Evolutionary conservation across 2,797 vertebrate genomes (phyloP), one percentile per base, ranked within the genome.

Genomic region (Malacoctenus gilli): DNA sequence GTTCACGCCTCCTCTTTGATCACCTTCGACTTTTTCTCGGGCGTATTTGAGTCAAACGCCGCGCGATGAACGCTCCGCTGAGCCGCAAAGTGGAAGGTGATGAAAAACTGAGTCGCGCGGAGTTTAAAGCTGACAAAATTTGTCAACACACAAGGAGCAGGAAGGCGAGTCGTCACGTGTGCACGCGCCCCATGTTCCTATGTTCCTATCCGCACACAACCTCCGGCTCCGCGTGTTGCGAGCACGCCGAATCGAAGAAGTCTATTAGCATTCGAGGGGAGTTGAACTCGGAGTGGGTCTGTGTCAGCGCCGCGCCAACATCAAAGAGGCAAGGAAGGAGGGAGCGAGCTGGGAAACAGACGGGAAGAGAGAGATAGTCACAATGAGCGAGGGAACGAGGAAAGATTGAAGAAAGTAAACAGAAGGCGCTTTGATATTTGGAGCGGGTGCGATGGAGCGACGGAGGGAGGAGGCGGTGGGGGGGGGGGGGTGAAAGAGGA

Each of bases 231-330:
- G 28, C 21, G 51, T 25, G 15, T 42, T 23, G 12, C 25, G 35
- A 28, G 18, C 23, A 68, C 20, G 35, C 14, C 48, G 32, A 58
- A 35, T 60, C 36, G 42, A 39, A 16, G 22, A 71, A 36, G 37
- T 46, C 55, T 40, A 84, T 86, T 79, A 80, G 67, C 39, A 86
- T 85, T 71, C 77, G 59, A 36, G 22, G 21, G 57, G 71, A 77
- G 79, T 56, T 5, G 47, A 47, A 55, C 69, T 55, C 72, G 68
- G 67, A 66, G 59, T 55, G 42, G 46, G 49, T 71, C 70, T 65
- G 52, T 77, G 68, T 79, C 69, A 63, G 68, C n/a, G 43, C 62
- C 51, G 58, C 59, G 41, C 36, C 21, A 62, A 82, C 84, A 82
- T 89, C 83, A 83, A 83, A 85, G 53, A 71, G 51, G 59, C 31